Evolutionary conservation across 2,888 invertebrate genomes (phyloP), one percentile per base, ranked within the genome.

Genomic region (Argynnis bischoffii): DNA sequence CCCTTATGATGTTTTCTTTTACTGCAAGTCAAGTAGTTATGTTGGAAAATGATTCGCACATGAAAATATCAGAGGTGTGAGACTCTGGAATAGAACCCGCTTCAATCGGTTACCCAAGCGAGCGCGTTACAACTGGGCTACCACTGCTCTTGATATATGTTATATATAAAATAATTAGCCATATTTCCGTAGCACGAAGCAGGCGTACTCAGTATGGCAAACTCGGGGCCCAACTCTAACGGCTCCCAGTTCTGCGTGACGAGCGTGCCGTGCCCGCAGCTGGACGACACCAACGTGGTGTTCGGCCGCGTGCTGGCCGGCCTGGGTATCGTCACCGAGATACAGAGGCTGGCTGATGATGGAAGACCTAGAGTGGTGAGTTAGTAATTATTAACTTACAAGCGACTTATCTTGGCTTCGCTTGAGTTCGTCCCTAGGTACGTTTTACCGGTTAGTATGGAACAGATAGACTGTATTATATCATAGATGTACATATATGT

Each of bases 231-330:
- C 15, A 94, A 99, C 84, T 96, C 97, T 11, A 99, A 99, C 85
- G 97, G 96, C 74, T 99, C 99, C 0, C 99, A 99, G 89, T 99
- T 99, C 90, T 97, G 98, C 82, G 96, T 99, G 69, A 96, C 97
- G 0, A 95, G 95, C 0, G 95, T 94, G 1, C 94, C 95, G 1
- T 96, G 97, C 78, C 89, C 94, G 0, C 97, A 98, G 81, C 89
- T 98, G 56, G 96, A 98, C 84, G 95, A 94, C 6, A 95, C 93
- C 16, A 97, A 98, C 84, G 97, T 98, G 2, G 97, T 95, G 31
- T 96, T 97, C 80, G 98, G 98, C 0, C 93, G 93, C 72, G 96
- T 98, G n/a, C 76, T 95, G 16, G 95, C 95, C 74, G 98, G 98
- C 0, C 87, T 96, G 63, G 95, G 95, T 31, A 89, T 96, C 2